Evolutionary conservation across 2,113 vertebrate species (phyloP).

Genomic region (Synodontis membranacea): DNA sequence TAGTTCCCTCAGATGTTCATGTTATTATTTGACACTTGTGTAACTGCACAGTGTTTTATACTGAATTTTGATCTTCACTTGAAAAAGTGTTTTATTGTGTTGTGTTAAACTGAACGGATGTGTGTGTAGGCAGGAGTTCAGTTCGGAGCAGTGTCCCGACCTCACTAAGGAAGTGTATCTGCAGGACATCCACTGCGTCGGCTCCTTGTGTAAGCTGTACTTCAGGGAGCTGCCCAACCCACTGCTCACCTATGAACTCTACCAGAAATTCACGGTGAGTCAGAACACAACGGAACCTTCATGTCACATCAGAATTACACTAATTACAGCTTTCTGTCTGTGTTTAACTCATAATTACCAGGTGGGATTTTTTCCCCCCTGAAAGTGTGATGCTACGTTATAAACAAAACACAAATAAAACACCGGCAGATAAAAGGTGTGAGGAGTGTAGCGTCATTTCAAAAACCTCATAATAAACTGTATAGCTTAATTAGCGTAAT

Average conservation of each 20-base stretch:
- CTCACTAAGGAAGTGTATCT: constrained; percentile 97
- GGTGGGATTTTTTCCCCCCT: neutral
- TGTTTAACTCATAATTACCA: neutral
- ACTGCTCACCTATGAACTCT: constrained; percentile 95
- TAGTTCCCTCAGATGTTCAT: neutral
- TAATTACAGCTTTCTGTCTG: constrained; percentile 19
- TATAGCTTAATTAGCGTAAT: neutral
- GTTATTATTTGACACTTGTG: neutral
- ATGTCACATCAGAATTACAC: neutral
- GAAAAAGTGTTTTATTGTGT: neutral
- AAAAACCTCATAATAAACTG: neutral
- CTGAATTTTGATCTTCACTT: neutral
- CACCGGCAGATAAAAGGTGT: neutral
- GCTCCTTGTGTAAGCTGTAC: constrained; percentile 97
- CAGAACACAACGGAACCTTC: neutral
- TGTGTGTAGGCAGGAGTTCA: constrained; percentile 90
- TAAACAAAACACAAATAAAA: neutral
- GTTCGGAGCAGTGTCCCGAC: constrained; percentile 90
- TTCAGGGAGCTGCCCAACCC: constrained; percentile 97
- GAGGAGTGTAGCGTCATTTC: neutral
- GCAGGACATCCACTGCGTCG: constrained; percentile 99
- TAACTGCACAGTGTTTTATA: neutral
- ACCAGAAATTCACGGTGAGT: constrained; percentile 97
- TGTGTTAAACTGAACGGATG: neutral
- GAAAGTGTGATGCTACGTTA: neutral